Evolutionary conservation across 2,797 vertebrate genomes (phyloP).

Genomic region (Amphiprion clarkii): DNA sequence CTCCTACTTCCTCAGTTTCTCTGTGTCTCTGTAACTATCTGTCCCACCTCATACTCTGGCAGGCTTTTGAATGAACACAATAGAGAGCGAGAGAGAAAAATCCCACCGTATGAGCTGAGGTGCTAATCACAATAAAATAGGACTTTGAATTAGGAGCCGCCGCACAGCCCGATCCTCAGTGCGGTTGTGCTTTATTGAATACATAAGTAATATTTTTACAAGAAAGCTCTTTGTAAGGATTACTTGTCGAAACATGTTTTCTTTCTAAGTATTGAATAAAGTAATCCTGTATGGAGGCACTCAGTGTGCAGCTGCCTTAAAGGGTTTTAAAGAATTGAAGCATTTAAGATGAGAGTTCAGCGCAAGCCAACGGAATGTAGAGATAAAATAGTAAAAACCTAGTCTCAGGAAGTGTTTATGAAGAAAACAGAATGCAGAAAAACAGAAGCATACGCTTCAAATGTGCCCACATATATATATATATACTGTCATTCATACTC

Average conservation of each 20-base stretch:
- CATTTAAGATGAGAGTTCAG: conserved; percentile 38
- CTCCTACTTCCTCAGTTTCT: conserved; percentile 3
- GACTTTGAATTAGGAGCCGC: conserved; percentile 44
- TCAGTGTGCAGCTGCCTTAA: conserved; percentile 15
- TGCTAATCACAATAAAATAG: conserved; percentile 57
- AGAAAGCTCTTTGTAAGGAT: conserved; percentile 56
- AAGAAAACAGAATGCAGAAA: too few relatives aligned
- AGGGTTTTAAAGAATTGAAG: conserved; percentile 38
- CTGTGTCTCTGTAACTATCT: conserved; percentile 2
- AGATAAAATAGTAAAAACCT: conserved; percentile 27
- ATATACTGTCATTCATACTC: too few relatives aligned
- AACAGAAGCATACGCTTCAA: neutral
- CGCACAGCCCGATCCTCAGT: conserved; percentile 20
- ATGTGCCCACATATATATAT: neutral
- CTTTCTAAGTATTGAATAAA: conserved; percentile 47
- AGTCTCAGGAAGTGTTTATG: conserved; percentile 14
- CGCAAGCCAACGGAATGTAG: neutral
- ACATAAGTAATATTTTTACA: conserved; percentile 40
- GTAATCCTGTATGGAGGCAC: conserved; percentile 54
- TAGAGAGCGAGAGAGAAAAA: conserved; percentile 7
- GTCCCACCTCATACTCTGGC: conserved; percentile 11
- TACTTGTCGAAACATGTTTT: conserved; percentile 59
- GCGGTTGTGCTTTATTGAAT: conserved; percentile 28
- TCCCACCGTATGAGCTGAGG: conserved; percentile 30
- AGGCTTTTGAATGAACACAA: conserved; percentile 43